Base-by-base conservation (phyloP, 2,888 invertebrate species). In the Drosophila barbarae region DNA sequence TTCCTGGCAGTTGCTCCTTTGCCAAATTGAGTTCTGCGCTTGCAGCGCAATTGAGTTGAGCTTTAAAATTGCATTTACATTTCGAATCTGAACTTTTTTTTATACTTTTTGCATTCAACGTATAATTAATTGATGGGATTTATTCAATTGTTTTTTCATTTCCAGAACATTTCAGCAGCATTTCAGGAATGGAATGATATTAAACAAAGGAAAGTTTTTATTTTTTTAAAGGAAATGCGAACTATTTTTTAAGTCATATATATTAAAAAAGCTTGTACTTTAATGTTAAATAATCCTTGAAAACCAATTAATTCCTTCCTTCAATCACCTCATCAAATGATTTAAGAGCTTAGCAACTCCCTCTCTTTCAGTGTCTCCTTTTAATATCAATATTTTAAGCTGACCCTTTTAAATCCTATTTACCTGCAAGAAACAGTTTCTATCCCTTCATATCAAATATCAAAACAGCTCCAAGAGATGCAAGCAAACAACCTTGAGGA, bases 401-500 rank as follows among this genome's bases (percentile, higher is more conserved):
- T 46, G 46, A 46, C 30, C 46, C 46, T 46, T 32, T 30, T 13
- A 21, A 34, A 34, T n/a, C 47, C 47, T 21, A 21, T 32, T 49
- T 49, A 49, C 18, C 32, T 34, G 21, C 6, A 44, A 44, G 35
- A n/a, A 5, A 34, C 32, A 10, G 13, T 10, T 4, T 21, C 18
- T n/a, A 36, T 5, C 7, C 18, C 3, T 5, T 21, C 50, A 23
- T 61, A 61, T 61, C 50, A 26, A 42, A 61, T 61, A 35, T 26
- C 61, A 61, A 51, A 63, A 21, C 35, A 59, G 38, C 55, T 5
- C 9, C 26, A 26, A 41, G 23, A 41, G 21, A 32, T 44, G 46
- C 26, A 5, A 10, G 13, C n/a, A 5, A 57, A 60, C 46, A 60
- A 66, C 73, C 76, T 77, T 71, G 76, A 73, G 55, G 42, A 47